These are phyloP conservation scores for Pteruthius melanotis DNA, from an alignment of 2,113 vertebrate genomes.

Conservation along the genomic window DNA sequence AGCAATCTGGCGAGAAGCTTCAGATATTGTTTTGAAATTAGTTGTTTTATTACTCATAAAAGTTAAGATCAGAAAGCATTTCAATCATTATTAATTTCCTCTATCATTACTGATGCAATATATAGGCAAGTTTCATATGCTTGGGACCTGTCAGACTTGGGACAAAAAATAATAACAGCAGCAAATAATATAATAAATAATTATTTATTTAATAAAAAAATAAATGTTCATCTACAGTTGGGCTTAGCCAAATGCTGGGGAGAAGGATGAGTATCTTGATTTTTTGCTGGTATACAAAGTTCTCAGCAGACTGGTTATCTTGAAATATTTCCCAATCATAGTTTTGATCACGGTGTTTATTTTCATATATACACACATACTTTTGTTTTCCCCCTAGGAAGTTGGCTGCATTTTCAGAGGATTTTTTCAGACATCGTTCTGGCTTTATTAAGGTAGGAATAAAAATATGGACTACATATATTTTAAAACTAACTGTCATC, in stretches of 20 bases:
- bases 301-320: neutral
- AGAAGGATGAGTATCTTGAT: neutral
- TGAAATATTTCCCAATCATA: neutral
- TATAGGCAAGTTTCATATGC: neutral
- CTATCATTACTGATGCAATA: neutral
- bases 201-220: neutral
- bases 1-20: neutral
- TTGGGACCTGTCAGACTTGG: neutral
- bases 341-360: neutral
- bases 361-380: neutral
- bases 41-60: neutral
- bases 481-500: neutral
- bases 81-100: conserved; percentile 20
- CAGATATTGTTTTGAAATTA: neutral
- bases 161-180: neutral
- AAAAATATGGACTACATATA: neutral
- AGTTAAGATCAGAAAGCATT: neutral
- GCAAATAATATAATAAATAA: neutral
- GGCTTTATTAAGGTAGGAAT: conserved; percentile 52
- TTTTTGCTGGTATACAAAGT: neutral
- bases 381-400: neutral
- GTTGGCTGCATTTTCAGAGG: neutral
- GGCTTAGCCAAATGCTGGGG: neutral
- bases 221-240: neutral
- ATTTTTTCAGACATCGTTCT: neutral